Conservation (phyloP, 2,888 invertebrate genomes). For the Cataglyphis albicans region DNA sequence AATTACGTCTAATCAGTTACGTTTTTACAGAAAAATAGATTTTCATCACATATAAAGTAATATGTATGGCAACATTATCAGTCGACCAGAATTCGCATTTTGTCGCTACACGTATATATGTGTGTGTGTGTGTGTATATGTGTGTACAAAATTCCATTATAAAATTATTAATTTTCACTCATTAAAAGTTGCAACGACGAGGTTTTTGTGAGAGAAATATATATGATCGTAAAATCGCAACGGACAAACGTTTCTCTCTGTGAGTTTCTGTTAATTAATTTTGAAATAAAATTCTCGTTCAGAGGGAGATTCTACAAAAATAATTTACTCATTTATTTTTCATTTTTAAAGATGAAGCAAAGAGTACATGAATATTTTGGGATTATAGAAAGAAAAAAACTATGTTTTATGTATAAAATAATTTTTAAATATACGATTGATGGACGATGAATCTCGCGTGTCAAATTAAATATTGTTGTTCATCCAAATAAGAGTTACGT, state of each 20-base stretch:
- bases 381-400: background rate
- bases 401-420: background rate
- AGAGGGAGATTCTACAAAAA: background rate
- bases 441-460: background rate
- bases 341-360: background rate
- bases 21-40: background rate
- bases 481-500: background rate
- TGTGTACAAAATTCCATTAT: conserved; percentile 18
- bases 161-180: conserved; percentile 38
- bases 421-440: background rate
- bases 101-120: background rate
- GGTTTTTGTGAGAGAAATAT: background rate
- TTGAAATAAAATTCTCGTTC: conserved; percentile 11
- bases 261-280: conserved; percentile 47
- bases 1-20: background rate
- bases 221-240: conserved; percentile 28
- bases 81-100: conserved; percentile 29
- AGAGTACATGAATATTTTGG: background rate
- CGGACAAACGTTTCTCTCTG: background rate
- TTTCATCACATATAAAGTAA: background rate
- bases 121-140: background rate
- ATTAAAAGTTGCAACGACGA: conserved; percentile 51
- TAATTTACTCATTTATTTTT: conserved; percentile 21
- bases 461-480: background rate
- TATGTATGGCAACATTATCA: conserved; percentile 5